Percentiles rank a stretch among this genome's conserved stretches.
phyloP scores from a whole-genome alignment of 1,140 invertebrate genomes.

The Brachionus rubens region DNA sequence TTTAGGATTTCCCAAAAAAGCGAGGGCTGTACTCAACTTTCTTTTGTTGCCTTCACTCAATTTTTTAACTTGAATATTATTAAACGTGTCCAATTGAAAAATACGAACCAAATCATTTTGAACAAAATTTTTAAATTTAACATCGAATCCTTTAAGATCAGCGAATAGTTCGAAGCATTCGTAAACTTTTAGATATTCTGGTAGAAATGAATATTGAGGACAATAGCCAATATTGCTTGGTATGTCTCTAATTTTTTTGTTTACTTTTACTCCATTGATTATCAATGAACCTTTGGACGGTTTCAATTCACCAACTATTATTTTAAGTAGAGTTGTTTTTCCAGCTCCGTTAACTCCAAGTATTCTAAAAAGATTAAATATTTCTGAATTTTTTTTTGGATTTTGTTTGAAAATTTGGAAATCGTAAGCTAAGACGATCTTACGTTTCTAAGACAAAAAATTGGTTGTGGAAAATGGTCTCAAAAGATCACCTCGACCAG shows the following conservation, averaged over 20 bases:
- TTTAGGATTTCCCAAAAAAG: constrained; percentile 67
- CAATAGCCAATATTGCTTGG: constrained; percentile 59
- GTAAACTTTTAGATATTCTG: constrained; percentile 55
- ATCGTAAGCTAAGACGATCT: too few relatives aligned
- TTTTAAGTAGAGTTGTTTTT: constrained; percentile 81
- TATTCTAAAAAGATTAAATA: constrained; percentile 56
- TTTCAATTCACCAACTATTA: constrained; percentile 64
- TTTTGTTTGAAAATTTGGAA: not conserved
- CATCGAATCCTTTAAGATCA: not conserved
- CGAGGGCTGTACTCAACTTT: constrained; percentile 87
- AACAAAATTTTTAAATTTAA: not conserved
- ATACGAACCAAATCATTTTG: not conserved
- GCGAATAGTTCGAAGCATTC: constrained; percentile 26
- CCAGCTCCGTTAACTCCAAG: constrained; percentile 80
- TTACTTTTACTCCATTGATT: constrained; percentile 52
- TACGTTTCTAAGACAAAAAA: too few relatives aligned
- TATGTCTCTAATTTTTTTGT: constrained; percentile 61
- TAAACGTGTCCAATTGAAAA: not conserved
- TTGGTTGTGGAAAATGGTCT: too few relatives aligned
- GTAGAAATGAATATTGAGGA: constrained; percentile 63
- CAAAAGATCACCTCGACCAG: too few relatives aligned
- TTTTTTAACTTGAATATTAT: not conserved
- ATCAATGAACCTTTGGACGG: constrained; percentile 55
- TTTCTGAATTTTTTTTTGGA: not conserved
- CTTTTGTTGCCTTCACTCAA: constrained; percentile 75